These are phyloP conservation scores for Monochamus alternatus DNA, from an alignment of 2,888 invertebrate species.

Conservation along the genomic window DNA sequence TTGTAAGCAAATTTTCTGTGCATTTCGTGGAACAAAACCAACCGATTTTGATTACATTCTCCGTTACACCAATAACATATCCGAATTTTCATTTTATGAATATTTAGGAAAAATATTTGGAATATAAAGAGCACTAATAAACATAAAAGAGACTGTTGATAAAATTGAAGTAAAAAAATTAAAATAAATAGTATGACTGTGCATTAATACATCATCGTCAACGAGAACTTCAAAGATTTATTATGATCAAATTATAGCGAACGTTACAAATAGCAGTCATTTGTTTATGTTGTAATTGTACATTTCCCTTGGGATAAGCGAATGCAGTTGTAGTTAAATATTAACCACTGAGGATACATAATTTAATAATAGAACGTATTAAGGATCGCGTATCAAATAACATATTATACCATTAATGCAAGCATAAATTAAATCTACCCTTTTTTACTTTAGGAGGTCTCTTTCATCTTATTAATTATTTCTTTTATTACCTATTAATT, in stretches of 20 bases:
- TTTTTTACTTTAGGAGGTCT: too few species aligned
- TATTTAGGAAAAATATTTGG: too few species aligned
- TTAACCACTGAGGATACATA: slow-evolving; percentile 8
- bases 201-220: slow-evolving; percentile 7
- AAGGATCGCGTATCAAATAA: slow-evolving; percentile 4
- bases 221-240: slow-evolving; percentile 12
- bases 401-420: slow-evolving; percentile 3
- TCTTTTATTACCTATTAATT: too few species aligned
- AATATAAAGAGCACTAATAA: too few species aligned
- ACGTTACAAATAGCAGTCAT: slow-evolving; percentile 23
- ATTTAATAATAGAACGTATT: slow-evolving; percentile 17
- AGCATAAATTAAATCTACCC: background rate
- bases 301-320: slow-evolving; percentile 7
- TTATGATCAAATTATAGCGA: slow-evolving; percentile 22
- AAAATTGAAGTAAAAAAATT: too few species aligned
- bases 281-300: slow-evolving; percentile 15
- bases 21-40: too few species aligned
- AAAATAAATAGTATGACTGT: background rate
- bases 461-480: too few species aligned
- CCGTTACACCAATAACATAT: too few species aligned
- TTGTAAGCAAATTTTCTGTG: too few species aligned
- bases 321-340: background rate
- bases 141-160: too few species aligned
- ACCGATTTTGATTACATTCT: too few species aligned
- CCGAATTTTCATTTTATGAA: too few species aligned